phyloP scores from a whole-genome alignment of 2,888 invertebrate genomes.

The Byasa hedistus region DNA sequence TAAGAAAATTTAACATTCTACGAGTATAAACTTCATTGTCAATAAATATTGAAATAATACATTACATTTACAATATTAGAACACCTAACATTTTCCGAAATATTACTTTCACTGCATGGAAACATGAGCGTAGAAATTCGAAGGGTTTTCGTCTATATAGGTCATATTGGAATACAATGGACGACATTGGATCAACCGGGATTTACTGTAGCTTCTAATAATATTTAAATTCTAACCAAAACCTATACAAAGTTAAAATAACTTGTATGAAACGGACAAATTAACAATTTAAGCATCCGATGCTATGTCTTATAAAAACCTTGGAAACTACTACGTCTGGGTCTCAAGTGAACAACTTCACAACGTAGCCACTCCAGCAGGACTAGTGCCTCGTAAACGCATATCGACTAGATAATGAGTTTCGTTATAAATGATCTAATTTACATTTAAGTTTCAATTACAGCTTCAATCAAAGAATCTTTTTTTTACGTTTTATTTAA shows the following conservation, averaged over 20 bases:
- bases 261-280: neutral
- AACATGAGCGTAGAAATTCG: neutral
- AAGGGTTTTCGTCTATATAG: neutral
- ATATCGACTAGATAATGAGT: neutral
- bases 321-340: neutral
- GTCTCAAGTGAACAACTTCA: too few species aligned
- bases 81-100: neutral
- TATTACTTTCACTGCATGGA: neutral
- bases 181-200: neutral
- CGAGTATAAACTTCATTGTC: too few species aligned
- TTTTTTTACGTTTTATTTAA: neutral
- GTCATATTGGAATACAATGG: conserved; percentile 3
- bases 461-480: neutral
- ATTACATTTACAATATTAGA: too few species aligned
- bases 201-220: neutral
- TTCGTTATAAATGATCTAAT: neutral
- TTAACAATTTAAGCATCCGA: neutral
- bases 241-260: neutral
- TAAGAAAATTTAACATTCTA: too few species aligned
- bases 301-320: neutral
- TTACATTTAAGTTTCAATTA: conserved; percentile 3
- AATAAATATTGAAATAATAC: too few species aligned
- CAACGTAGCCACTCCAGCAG: neutral
- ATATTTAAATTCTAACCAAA: neutral
- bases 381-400: neutral